Base-by-base conservation (phyloP, 2,113 vertebrate genomes). In the Rhinoptilus africanus region DNA sequence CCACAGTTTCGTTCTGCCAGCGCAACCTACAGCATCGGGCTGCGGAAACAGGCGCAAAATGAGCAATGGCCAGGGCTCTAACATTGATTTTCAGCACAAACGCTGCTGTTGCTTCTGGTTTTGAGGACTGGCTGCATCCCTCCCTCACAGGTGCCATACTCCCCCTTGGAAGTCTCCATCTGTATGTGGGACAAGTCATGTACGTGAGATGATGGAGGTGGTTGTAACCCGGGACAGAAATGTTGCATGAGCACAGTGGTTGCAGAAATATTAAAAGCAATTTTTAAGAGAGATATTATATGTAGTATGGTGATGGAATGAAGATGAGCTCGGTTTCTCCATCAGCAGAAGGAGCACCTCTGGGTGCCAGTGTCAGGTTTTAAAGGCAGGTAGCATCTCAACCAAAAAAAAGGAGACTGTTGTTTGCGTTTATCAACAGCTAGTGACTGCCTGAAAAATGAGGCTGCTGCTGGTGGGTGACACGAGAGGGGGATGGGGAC, bases 21-120 rank as follows among this genome's bases (percentile, higher is more conserved):
- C 0, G 1, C n/a, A 75, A 75, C 68, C 47, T 71, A 27, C 54
- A 67, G 47, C 26, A 56, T 4, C 0, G 5, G 18, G 26, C 53
- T 80, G 85, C 85, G n/a, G 45, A 80, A 94, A 85, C 0, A 4
- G 59, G 24, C 3, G 6, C 28, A 64, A 72, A 89, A 54, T 1
- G 8, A 83, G 26, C 26, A 62, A 34, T 0, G 0, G 5, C 19
- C 3, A 1, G 11, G 19, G 41, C 28, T 83, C 26, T 50, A 57
- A 69, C 24, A 21, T 15, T 1, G 5, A 39, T 79, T 89, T 78
- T 32, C 5, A 4, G n/a, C 56, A 85, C 66, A 74, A 85, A 88
- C 27, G 27, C 60, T 76, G 62, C 57, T 78, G 53, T 45, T 78
- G 35, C 39, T 45, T 66, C 41, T 64, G 37, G 34, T 53, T 83